Evolutionary conservation across 1,140 invertebrate genomes (phyloP), one percentile per base, ranked within the genome.

Genomic region (Bombus huntii): DNA sequence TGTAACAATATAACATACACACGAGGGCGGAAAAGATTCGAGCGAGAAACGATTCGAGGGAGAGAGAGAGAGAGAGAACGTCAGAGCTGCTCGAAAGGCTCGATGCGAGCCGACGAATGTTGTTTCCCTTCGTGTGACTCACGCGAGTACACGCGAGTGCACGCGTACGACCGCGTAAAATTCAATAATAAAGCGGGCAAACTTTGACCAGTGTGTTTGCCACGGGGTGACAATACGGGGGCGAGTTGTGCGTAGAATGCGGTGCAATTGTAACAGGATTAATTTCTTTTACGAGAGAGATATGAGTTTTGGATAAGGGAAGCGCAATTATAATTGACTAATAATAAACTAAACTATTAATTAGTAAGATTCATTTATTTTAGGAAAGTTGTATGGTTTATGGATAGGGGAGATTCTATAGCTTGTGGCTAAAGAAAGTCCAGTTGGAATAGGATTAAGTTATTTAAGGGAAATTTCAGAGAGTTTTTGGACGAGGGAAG

Each of bases 71-170:
- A n/a, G 25, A 28, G 25, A 59, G 57, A 59, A 59, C 18, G 47
- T 57, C 57, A 15, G 47, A 25, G 44, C n/a, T n/a, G 39, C 57
- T 65, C 10, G 77, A 2, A 34, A 47, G 42, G 65, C 47, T 70
- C 42, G 37, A 53, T 66, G 34, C 44, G 59, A 8, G 12, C 9
- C 25, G n/a, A 81, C 28, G 53, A 74, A n/a, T 65, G 39, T 37
- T 34, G 53, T 75, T 82, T 82, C 57, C 71, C 80, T 74, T 22
- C 37, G n/a, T 39, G 71, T 82, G 81, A 82, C 57, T 82, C 81
- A 82, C 72, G 81, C 74, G 47, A 37, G 73, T 71, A n/a, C 71
- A 42, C 37, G 68, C 53, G 70, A 9, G n/a, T 44, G 79, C 70
- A 53, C 77, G 62, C 77, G 62, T 44, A 39, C 37, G 18, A 0